These are phyloP conservation scores for Drosophila melanosoma DNA, from an alignment of 2,888 invertebrate species.

Conservation along the genomic window DNA sequence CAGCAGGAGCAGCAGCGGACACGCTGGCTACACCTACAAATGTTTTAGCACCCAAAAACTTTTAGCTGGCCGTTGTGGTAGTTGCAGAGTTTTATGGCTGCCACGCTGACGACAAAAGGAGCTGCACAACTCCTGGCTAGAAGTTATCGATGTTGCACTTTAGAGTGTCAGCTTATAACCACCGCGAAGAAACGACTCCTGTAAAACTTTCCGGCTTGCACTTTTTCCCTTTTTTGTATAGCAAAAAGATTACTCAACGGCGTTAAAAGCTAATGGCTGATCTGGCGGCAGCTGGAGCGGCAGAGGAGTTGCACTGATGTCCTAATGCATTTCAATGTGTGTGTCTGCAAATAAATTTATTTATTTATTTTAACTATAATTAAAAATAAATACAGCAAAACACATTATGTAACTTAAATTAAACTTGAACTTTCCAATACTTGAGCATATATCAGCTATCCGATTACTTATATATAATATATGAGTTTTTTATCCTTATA, in stretches of 20 bases:
- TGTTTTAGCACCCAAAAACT: constrained; percentile 54
- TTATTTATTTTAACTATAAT: not conserved
- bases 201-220: constrained; percentile 36
- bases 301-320: not conserved
- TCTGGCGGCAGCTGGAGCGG: not conserved
- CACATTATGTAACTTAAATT: not conserved
- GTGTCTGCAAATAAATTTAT: not conserved
- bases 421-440: not conserved
- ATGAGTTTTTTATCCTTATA: not conserved
- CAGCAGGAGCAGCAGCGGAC: constrained; percentile 42
- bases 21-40: constrained; percentile 63
- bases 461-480: not conserved
- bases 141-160: constrained; percentile 79
- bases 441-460: not conserved
- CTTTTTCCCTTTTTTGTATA: constrained; percentile 18
- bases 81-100: constrained; percentile 51
- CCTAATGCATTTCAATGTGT: not conserved
- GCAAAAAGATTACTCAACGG: constrained; percentile 47
- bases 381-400: not conserved
- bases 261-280: constrained; percentile 66
- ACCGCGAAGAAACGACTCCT: not conserved
- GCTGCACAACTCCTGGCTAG: constrained; percentile 41
- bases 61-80: constrained; percentile 26
- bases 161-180: constrained; percentile 49
- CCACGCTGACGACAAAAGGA: constrained; percentile 55